Percentiles rank a stretch among this genome's conserved stretches.
These are phyloP conservation scores for Drosophila melanosoma DNA, from an alignment of 2,888 invertebrate species.

Conservation along the genomic window DNA sequence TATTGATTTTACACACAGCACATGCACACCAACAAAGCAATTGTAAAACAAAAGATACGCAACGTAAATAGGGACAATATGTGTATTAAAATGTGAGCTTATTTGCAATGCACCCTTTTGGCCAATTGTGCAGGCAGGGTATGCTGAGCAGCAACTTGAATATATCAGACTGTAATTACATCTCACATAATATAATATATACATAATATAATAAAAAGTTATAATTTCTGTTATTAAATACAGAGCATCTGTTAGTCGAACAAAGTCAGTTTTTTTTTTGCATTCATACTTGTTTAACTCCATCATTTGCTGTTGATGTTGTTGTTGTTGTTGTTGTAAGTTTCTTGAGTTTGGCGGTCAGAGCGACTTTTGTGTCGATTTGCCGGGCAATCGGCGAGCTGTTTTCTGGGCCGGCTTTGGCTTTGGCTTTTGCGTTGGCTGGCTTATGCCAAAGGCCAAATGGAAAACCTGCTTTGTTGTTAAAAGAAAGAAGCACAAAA, in stretches of 20 bases:
- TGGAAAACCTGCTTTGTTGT: conserved; percentile 61
- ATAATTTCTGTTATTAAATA: accelerated
- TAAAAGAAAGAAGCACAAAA: conserved; percentile 25
- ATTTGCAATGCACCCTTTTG: conserved; percentile 43
- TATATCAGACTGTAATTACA: background rate
- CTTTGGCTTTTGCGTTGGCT: conserved; percentile 61
- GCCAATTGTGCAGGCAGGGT: background rate
- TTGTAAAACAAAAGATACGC: conserved; percentile 39
- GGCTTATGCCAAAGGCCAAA: conserved; percentile 78
- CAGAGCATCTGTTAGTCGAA: conserved; percentile 23
- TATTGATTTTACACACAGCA: conserved; percentile 76
- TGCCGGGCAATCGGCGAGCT: conserved; percentile 49
- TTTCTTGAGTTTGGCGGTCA: conserved; percentile 46
- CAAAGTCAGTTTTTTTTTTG: too few relatives aligned
- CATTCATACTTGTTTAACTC: conserved; percentile 16
- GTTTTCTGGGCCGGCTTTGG: conserved; percentile 56
- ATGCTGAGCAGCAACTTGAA: background rate
- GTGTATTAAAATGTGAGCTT: conserved; percentile 16
- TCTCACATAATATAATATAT: too few relatives aligned
- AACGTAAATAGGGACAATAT: conserved; percentile 2
- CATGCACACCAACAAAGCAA: conserved; percentile 18
- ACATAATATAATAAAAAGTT: too few relatives aligned
- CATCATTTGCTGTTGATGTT: conserved; percentile 6
- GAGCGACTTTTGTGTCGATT: conserved; percentile 62
- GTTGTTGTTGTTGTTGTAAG: background rate